A percentile compares a stretch with the other conserved stretches of the same genome.
phyloP scores from a whole-genome alignment of 2,888 invertebrate species.

The Patella ulyssiponensis region DNA sequence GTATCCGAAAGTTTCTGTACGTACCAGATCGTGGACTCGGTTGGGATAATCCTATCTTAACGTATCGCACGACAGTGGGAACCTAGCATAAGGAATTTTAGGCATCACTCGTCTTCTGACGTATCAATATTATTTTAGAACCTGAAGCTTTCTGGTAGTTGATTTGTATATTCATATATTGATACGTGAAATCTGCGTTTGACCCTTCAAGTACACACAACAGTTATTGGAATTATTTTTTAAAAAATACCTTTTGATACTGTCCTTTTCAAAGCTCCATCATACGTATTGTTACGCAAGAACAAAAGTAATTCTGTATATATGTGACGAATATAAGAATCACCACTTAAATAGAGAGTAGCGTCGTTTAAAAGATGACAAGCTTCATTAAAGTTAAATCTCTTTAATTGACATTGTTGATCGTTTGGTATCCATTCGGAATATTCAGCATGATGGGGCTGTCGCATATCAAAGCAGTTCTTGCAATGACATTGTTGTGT shows the following conservation, averaged over 20 bases:
- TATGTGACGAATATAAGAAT: background rate
- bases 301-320: background rate
- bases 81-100: too few species aligned
- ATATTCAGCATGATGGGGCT: background rate
- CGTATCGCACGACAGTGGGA: too few species aligned
- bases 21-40: too few species aligned
- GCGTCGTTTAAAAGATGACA: background rate
- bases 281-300: background rate
- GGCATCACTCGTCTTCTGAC: too few species aligned
- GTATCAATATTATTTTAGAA: too few species aligned
- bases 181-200: too few species aligned
- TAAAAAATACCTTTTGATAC: background rate
- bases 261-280: background rate
- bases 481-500: background rate
- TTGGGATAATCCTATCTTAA: too few species aligned
- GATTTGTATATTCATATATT: too few species aligned
- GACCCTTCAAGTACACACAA: too few species aligned
- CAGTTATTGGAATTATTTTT: too few species aligned
- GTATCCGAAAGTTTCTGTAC: too few species aligned
- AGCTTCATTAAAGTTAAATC: background rate
- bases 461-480: slow-evolving; percentile 2
- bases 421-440: background rate
- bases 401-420: background rate
- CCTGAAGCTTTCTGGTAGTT: too few species aligned
- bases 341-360: background rate